Percentiles rank a stretch among this genome's conserved stretches.
Evolutionary conservation across 1,140 invertebrate genomes (phyloP).

Genomic region (Paralvinella palmiformis): DNA sequence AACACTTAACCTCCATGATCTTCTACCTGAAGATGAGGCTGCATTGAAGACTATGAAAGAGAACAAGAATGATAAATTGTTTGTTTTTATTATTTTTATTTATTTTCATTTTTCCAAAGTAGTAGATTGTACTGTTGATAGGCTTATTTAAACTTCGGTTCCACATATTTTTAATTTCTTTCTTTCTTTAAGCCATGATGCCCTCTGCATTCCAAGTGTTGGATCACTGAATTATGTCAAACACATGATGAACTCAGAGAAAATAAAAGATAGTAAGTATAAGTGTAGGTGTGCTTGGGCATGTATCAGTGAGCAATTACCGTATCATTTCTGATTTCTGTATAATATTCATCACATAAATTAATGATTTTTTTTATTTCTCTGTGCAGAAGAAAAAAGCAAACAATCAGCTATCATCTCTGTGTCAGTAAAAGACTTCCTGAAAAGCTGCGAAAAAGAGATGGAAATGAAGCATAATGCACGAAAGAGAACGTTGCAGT

Average conservation of each 20-base stretch:
- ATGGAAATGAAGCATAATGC: too few species aligned
- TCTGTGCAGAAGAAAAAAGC: too few species aligned
- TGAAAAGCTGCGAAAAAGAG: too few species aligned
- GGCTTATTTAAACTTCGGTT: too few species aligned
- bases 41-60: constrained; percentile 16
- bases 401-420: too few species aligned
- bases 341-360: too few species aligned
- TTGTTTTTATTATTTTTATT: constrained; percentile 17
- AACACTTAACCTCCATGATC: constrained; percentile 34
- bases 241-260: constrained; percentile 35
- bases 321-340: too few species aligned
- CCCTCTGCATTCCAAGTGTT: constrained; percentile 31
- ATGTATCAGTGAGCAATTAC: too few species aligned
- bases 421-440: too few species aligned
- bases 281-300: background rate
- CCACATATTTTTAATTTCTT: background rate
- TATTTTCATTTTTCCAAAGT: background rate
- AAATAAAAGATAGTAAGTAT: constrained; percentile 12
- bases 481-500: too few species aligned
- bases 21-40: constrained; percentile 27
- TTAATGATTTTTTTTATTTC: too few species aligned
- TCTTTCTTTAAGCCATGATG: constrained; percentile 31
- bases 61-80: constrained; percentile 31
- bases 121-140: too few species aligned
- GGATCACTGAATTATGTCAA: constrained; percentile 48